These are phyloP conservation scores for Lepidocyrtoides sp. DNA, from an alignment of 2,888 invertebrate species.

Conservation along the genomic window DNA sequence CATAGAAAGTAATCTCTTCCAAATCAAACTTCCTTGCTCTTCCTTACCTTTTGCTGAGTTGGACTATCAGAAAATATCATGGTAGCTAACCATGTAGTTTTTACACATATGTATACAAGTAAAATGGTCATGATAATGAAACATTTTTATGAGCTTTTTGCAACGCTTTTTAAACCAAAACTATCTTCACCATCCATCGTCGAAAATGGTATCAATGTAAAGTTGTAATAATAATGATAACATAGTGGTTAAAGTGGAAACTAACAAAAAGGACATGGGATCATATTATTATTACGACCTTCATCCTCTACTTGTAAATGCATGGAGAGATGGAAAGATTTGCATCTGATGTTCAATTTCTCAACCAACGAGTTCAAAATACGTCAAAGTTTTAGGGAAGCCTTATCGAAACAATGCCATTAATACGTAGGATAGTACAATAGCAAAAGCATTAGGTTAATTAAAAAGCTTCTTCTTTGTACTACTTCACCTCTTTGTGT, in stretches of 20 bases:
- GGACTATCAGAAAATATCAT: background rate
- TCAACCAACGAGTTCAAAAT: background rate
- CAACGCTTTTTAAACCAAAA: background rate
- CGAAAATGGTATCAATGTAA: background rate
- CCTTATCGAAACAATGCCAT: slow-evolving; percentile 10
- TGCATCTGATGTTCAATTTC: slow-evolving; percentile 1
- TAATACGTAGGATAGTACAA: background rate
- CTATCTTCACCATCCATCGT: slow-evolving; percentile 16
- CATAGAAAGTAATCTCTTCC: background rate
- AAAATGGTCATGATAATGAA: slow-evolving; percentile 27
- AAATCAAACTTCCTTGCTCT: background rate
- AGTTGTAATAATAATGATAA: background rate
- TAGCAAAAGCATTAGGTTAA: slow-evolving; percentile 18
- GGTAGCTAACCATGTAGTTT: background rate
- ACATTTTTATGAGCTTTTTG: slow-evolving; percentile 21
- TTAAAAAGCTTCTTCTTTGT: background rate
- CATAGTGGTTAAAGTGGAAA: background rate
- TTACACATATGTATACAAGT: background rate
- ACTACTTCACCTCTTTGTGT: slow-evolving; percentile 18
- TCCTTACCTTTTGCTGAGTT: background rate
- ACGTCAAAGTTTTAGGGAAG: background rate
- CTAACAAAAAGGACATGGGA: background rate
- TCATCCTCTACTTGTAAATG: background rate
- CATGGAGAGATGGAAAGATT: background rate
- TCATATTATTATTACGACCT: slow-evolving; percentile 19